phyloP scores from a whole-genome alignment of 2,113 vertebrate species.

The Verasper variegatus region DNA sequence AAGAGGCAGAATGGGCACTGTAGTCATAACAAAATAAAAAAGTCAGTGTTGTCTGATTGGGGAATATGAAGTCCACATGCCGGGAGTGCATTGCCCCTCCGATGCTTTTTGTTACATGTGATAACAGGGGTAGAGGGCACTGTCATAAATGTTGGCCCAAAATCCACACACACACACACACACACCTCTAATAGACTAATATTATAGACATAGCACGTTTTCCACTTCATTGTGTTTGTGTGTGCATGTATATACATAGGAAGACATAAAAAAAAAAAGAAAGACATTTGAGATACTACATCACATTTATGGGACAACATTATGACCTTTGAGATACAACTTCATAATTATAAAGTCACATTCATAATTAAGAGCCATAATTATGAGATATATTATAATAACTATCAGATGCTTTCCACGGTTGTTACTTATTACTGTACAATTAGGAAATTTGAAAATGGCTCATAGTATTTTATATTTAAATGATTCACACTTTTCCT shows the following conservation, averaged over 20 bases:
- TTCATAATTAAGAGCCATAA: not conserved
- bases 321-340: not conserved
- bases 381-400: not conserved
- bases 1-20: too few species aligned
- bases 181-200: too few species aligned
- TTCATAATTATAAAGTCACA: not conserved
- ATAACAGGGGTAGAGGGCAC: too few species aligned
- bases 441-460: not conserved
- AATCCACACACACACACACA: too few species aligned
- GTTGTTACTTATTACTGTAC: not conserved
- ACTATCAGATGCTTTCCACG: not conserved
- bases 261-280: not conserved
- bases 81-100: too few species aligned
- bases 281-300: not conserved
- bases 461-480: not conserved
- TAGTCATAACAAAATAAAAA: too few species aligned
- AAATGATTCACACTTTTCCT: not conserved
- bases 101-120: too few species aligned
- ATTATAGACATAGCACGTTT: too few species aligned
- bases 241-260: not conserved
- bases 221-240: not conserved
- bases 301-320: constrained; percentile 1
- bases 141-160: too few species aligned
- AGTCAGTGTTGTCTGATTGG: too few species aligned
- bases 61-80: too few species aligned